Conservation (phyloP, 2,797 vertebrate genomes). For the Danio aesculapii region DNA sequence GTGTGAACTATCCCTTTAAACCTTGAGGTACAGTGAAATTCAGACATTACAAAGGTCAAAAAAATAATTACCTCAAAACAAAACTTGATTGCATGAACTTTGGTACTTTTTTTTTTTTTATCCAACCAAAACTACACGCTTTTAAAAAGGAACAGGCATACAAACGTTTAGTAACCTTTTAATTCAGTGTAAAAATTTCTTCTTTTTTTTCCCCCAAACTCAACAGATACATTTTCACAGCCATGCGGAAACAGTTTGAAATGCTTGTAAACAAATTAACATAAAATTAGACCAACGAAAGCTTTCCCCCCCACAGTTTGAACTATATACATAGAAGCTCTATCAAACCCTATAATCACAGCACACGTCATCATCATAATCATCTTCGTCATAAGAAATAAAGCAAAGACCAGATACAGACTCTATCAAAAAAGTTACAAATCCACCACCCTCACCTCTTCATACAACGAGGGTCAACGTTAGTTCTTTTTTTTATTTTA, state of each 20-base stretch:
- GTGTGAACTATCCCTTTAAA: too few species aligned
- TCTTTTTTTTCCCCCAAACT: slow-evolving; percentile 79
- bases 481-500: slow-evolving; percentile 59
- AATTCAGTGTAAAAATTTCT: slow-evolving; percentile 99
- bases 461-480: slow-evolving; percentile 86
- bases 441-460: slow-evolving; percentile 91
- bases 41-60: too few species aligned
- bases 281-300: slow-evolving; percentile 74
- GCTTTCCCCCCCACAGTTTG: slow-evolving; percentile 82
- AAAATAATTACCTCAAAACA: neutral
- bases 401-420: slow-evolving; percentile 83
- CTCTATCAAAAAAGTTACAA: slow-evolving; percentile 93
- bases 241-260: slow-evolving; percentile 92
- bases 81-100: neutral
- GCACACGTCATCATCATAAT: slow-evolving; percentile 91
- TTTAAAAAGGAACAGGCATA: neutral
- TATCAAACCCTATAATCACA: slow-evolving; percentile 87
- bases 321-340: slow-evolving; percentile 91
- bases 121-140: neutral
- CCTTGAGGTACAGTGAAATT: too few species aligned
- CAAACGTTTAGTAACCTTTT: slow-evolving; percentile 76
- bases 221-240: slow-evolving; percentile 95
- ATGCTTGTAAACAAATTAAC: slow-evolving; percentile 91
- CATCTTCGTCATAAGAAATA: slow-evolving; percentile 83
- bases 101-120: too few species aligned